Conservation (phyloP, 2,113 vertebrate genomes). For the Toxotes jaculatrix region DNA sequence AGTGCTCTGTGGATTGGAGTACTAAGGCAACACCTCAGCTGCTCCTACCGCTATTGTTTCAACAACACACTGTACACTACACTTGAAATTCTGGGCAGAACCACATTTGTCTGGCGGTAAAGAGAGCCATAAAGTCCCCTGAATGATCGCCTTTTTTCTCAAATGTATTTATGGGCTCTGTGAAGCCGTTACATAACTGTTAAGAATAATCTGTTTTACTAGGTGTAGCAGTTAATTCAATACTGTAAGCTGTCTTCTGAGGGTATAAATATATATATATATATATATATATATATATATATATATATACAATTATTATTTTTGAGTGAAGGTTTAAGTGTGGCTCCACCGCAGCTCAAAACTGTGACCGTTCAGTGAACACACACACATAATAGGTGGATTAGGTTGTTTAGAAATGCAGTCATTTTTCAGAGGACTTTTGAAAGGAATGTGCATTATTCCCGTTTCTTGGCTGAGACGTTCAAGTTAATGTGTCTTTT, state of each 20-base stretch:
- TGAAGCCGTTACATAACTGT: conserved; percentile 34
- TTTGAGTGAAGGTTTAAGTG: conserved; percentile 35
- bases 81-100: conserved; percentile 22
- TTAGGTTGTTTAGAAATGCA: conserved; percentile 37
- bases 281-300: conserved; percentile 2
- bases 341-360: conserved; percentile 7
- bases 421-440: conserved; percentile 42
- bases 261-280: conserved; percentile 6
- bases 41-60: background rate
- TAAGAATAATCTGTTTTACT: conserved; percentile 17
- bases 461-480: conserved; percentile 1
- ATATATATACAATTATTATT: conserved; percentile 8
- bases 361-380: conserved; percentile 1
- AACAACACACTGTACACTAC: background rate
- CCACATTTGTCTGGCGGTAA: conserved; percentile 2
- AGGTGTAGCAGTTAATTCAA: conserved; percentile 37
- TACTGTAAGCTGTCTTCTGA: conserved; percentile 1
- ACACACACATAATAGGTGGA: conserved; percentile 23
- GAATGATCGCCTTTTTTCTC: conserved; percentile 10
- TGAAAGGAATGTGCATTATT: conserved; percentile 18
- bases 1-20: background rate
- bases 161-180: conserved; percentile 28
- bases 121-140: conserved; percentile 32
- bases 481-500: conserved; percentile 58
- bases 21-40: background rate